Evolutionary conservation across 2,888 invertebrate genomes (phyloP).

Genomic region (Drosophila anceps): DNA sequence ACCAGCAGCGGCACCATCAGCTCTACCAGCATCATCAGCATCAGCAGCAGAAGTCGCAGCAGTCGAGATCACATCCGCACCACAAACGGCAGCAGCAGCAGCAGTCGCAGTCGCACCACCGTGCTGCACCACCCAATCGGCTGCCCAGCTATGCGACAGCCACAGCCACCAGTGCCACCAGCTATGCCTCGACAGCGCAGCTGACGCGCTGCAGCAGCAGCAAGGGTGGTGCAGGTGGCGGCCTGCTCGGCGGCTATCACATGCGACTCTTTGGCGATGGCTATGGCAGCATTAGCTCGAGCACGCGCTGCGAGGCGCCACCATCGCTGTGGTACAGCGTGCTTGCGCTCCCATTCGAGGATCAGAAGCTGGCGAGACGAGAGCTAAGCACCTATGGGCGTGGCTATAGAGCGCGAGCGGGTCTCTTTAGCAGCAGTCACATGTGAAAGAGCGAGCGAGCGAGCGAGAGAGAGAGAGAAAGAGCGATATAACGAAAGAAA

Average conservation of each 20-base stretch:
- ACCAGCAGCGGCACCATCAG: constrained; percentile 45
- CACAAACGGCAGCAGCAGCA: constrained; percentile 26
- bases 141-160: constrained; percentile 75
- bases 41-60: constrained; percentile 23
- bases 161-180: constrained; percentile 74
- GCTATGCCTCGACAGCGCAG: constrained; percentile 74
- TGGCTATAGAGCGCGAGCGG: constrained; percentile 90
- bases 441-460: constrained; percentile 40
- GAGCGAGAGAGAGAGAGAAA: constrained; percentile 60
- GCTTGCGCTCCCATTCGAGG: constrained; percentile 95
- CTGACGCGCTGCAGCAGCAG: constrained; percentile 56
- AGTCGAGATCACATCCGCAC: constrained; percentile 23
- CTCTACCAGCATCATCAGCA: constrained; percentile 25
- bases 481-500: constrained; percentile 39
- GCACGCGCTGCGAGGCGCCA: constrained; percentile 85
- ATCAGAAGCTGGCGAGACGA: constrained; percentile 95
- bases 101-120: constrained; percentile 24
- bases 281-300: constrained; percentile 69
- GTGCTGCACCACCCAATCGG: constrained; percentile 22
- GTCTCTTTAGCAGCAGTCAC: constrained; percentile 94
- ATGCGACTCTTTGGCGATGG: constrained; percentile 56
- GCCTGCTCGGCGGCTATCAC: constrained; percentile 34
- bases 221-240: constrained; percentile 19
- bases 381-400: constrained; percentile 88
- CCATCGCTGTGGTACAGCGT: constrained; percentile 95